Percentiles rank a stretch among this genome's conserved stretches.
These are phyloP conservation scores for Helleia helle DNA, from an alignment of 2,888 invertebrate genomes.

Conservation along the genomic window DNA sequence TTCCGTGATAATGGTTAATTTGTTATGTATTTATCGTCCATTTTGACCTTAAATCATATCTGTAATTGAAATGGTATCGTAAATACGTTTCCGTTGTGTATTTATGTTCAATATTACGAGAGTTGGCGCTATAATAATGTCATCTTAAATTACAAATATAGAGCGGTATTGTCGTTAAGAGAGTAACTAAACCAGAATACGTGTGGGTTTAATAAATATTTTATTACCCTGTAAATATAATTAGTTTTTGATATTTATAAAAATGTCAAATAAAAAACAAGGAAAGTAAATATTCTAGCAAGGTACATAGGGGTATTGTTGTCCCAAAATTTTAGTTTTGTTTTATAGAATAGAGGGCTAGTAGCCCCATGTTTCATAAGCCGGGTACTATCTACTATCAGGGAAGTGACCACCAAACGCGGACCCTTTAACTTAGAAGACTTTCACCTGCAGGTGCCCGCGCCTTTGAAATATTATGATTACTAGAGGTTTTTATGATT, in stretches of 20 bases:
- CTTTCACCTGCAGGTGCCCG: too few species aligned
- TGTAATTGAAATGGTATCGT: slow-evolving; percentile 22
- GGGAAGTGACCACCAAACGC: too few species aligned
- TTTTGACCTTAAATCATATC: slow-evolving; percentile 17
- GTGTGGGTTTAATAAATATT: background rate
- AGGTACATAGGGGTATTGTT: too few species aligned
- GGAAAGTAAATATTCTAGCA: too few species aligned
- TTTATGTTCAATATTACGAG: slow-evolving; percentile 9
- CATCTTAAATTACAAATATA: slow-evolving; percentile 8
- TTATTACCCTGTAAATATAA: background rate
- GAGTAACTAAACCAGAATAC: background rate
- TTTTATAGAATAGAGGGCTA: too few species aligned
- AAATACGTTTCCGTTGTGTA: slow-evolving; percentile 19
- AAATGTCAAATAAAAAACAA: too few species aligned
- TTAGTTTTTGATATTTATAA: slow-evolving; percentile 22
- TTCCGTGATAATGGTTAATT: background rate
- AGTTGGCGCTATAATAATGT: slow-evolving; percentile 6
- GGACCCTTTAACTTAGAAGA: too few species aligned
- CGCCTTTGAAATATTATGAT: too few species aligned
- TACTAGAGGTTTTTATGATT: too few species aligned
- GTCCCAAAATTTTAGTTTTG: too few species aligned
- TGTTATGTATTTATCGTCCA: background rate
- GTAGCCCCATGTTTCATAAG: too few species aligned
- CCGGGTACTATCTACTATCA: too few species aligned
- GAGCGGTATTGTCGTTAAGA: background rate